Evolutionary conservation across 2,888 invertebrate genomes (phyloP), one percentile per base, ranked within the genome.

Genomic region (Orthosia incerta): DNA sequence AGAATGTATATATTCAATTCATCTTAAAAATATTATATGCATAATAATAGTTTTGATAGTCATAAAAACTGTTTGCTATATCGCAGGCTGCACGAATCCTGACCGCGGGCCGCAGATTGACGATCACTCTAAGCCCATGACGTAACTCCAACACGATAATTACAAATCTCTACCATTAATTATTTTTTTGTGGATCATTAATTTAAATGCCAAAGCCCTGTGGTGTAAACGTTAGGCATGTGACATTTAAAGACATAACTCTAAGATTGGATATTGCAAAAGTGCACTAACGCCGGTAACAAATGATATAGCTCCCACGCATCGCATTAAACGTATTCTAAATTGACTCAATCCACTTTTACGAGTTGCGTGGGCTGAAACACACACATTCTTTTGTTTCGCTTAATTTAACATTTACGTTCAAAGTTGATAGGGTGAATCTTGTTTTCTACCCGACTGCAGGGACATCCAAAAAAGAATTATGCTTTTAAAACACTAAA

Each of bases 191-290:
- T 55, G 62, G 56, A 53, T 80, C 75, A 80, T 80, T 80, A 80
- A 68, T 62, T 65, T 71, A 48, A 81, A 71, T 80, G 77, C 23
- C 82, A 81, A 61, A 55, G 45, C 62, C 2, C 5, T 61, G 31
- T 71, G 76, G 56, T 31, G 57, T 61, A 68, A 71, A 59, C 76
- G 1, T 56, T 23, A 59, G 51, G 11, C 18, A 61, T 48, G 26
- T 71, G 82, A 72, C 68, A 78, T 78, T 78, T 79, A 55, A 69
- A 60, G 45, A 50, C 82, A 63, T 82, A 71, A 45, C 61, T 68
- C 57, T 56, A 53, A 82, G 79, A 80, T 78, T 78, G 79, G 69
- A 78, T 82, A 67, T 81, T 83, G 79, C 83, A 59, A 78, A 72
- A 74, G 68, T 80, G 64, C 71, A 77, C 61, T 71, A 65, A 70